Base-by-base conservation (phyloP, 2,888 invertebrate species). In the Isoperla grammatica region DNA sequence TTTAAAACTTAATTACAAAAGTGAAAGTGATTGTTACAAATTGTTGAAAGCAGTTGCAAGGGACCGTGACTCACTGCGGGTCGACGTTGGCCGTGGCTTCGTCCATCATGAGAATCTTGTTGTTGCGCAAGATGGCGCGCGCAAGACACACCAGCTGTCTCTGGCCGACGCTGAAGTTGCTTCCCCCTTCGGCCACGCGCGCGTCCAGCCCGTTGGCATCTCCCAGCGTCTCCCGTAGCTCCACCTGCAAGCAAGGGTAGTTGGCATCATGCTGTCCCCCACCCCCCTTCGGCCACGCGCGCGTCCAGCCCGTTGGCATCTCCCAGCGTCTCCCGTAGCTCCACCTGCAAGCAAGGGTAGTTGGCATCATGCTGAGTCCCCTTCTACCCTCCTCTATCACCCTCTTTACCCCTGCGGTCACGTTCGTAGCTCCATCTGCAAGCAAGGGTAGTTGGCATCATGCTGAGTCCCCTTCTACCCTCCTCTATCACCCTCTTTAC, bases 81-180 rank as follows among this genome's bases (percentile, higher is more conserved):
- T 86, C 86, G 37, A 86, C 84, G 70, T 85, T 85, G 12, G 85
- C 85, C 0, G 86, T 86, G 1, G 86, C 86, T 71, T 87, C 86
- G 67, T 87, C 86, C 46, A 87, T 71, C 1, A 87, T 78, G 13
- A 86, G 73, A 13, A 87, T 78, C 63, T 77, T 78, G 68, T 84
- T 85, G 64, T 81, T 79, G 4, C 81, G 75, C 12, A 87, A 70
- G 56, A 86, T 78, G 0, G 86, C 86, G 46, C 87, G 74, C 0
- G 85, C 86, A 40, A 87, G 72, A 65, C 86, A 87, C 29, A 87
- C 76, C 3, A 87, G 72, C 67, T 87, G 86, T 15, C 84, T 75
- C 69, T 87, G 84, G 0, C 86, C 86, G 22, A 85, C 82, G 66
- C 85, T 85, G 63, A 86, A 79, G 68, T 84, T 84, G 54, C 67